phyloP scores from a whole-genome alignment of 1,140 invertebrate species.

The Apolygus lucorum region DNA sequence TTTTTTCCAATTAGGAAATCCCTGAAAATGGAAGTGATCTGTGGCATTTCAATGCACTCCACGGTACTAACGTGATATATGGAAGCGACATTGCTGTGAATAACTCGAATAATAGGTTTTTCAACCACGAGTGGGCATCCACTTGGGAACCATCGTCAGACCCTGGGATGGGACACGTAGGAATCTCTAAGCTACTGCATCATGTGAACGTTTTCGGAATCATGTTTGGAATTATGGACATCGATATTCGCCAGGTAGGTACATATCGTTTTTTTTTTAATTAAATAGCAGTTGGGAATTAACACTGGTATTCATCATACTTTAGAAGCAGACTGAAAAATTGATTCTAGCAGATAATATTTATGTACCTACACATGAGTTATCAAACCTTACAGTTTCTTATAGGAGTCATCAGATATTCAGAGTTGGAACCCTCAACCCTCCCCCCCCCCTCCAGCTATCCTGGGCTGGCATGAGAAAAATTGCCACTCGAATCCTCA shows the following conservation, averaged over 20 bases:
- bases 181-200: constrained; percentile 50
- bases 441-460: too few species aligned
- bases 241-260: constrained; percentile 49
- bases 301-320: too few species aligned
- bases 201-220: constrained; percentile 47
- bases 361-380: too few species aligned
- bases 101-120: constrained; percentile 28
- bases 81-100: constrained; percentile 43
- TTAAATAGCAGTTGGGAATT: too few species aligned
- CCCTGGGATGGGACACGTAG: constrained; percentile 45
- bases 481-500: too few species aligned
- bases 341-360: too few species aligned
- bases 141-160: constrained; percentile 34
- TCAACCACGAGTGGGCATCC: constrained; percentile 38
- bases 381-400: too few species aligned
- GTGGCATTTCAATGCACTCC: constrained; percentile 67
- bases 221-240: constrained; percentile 44
- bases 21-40: constrained; percentile 86
- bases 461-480: too few species aligned
- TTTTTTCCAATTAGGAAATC: constrained; percentile 78
- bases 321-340: too few species aligned
- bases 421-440: too few species aligned
- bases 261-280: too few species aligned
- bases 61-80: constrained; percentile 51
- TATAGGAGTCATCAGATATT: too few species aligned